Conservation (phyloP, 2,888 invertebrate genomes). For the Panzeria rudis region DNA sequence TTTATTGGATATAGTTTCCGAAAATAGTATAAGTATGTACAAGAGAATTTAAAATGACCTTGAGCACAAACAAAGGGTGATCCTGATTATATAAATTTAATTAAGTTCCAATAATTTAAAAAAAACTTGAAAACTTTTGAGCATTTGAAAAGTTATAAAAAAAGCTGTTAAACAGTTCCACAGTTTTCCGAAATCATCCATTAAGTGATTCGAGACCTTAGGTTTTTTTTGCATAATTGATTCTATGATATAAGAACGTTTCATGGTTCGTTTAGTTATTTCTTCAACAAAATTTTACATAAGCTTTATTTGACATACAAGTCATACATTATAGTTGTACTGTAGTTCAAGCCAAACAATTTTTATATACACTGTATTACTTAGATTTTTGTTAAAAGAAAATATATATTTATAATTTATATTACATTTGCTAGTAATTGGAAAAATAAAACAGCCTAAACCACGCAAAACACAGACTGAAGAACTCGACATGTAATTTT, state of each 20-base stretch:
- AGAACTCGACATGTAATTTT: constrained; percentile 81
- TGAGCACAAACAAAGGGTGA: neutral
- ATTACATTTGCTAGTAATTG: constrained; percentile 20
- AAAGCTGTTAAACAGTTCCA: constrained; percentile 79
- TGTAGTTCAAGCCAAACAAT: constrained; percentile 14
- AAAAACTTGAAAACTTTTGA: constrained; percentile 80
- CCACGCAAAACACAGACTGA: constrained; percentile 83
- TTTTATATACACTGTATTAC: constrained; percentile 31
- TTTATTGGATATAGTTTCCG: too few relatives aligned
- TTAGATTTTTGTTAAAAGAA: neutral
- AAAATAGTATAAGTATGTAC: too few relatives aligned
- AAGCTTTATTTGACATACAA: neutral
- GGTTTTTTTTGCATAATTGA: neutral
- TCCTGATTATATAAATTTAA: neutral
- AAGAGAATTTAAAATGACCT: too few relatives aligned
- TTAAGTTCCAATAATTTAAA: constrained; percentile 53
- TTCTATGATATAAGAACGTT: neutral
- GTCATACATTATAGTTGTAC: constrained; percentile 33
- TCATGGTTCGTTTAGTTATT: constrained; percentile 11
- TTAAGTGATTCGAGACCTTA: neutral
- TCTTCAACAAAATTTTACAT: constrained; percentile 4
- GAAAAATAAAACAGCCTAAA: constrained; percentile 80
- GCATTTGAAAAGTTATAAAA: constrained; percentile 48
- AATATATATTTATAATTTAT: constrained; percentile 19
- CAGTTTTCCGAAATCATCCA: constrained; percentile 77